Conservation (phyloP, 2,888 invertebrate genomes). For the Ophraella communa region DNA sequence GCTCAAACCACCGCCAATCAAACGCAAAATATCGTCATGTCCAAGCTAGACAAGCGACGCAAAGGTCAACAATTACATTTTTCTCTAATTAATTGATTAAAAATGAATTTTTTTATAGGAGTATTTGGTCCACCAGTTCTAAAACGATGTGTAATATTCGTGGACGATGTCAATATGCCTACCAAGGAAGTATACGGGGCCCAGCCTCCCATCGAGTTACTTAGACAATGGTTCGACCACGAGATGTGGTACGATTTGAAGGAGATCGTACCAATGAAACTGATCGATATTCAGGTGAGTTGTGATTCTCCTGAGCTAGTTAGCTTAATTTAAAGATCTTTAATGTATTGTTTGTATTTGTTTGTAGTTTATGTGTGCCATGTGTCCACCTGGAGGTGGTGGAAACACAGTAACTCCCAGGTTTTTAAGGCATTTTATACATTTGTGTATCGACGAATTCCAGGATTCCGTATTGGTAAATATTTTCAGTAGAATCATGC, state of each 20-base stretch:
- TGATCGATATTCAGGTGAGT: slow-evolving; percentile 82
- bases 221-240: slow-evolving; percentile 90
- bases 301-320: too few species aligned
- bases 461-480: slow-evolving; percentile 81
- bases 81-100: background rate
- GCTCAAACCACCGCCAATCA: slow-evolving; percentile 94
- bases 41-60: slow-evolving; percentile 88
- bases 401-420: slow-evolving; percentile 84
- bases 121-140: slow-evolving; percentile 93
- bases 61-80: slow-evolving; percentile 77
- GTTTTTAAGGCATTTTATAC: slow-evolving; percentile 86
- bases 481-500: slow-evolving; percentile 88
- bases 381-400: slow-evolving; percentile 79
- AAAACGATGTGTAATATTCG: slow-evolving; percentile 87
- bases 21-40: slow-evolving; percentile 94
- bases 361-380: slow-evolving; percentile 82
- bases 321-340: background rate
- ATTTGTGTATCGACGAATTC: slow-evolving; percentile 88
- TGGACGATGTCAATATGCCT: slow-evolving; percentile 97
- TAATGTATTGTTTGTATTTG: background rate
- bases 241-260: slow-evolving; percentile 89
- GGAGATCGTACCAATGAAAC: slow-evolving; percentile 76
- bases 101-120: slow-evolving; percentile 60
- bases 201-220: slow-evolving; percentile 91
- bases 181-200: slow-evolving; percentile 88